Conservation (phyloP, 2,113 vertebrate genomes). For the Hypocryptadius cinnamomeus region DNA sequence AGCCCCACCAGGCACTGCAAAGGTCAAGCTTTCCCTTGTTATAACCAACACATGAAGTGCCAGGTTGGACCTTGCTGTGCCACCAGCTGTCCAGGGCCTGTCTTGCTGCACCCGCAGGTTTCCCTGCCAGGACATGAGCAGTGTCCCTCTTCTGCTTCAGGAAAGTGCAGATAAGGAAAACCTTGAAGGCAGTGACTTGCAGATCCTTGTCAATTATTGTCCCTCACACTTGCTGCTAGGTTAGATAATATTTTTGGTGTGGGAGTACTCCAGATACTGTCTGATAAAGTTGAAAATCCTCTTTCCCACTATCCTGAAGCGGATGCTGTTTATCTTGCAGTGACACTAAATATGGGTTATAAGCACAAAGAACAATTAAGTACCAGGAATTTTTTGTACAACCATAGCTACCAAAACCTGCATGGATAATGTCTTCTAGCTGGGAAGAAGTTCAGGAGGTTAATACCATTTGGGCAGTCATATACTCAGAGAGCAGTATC, state of each 20-base stretch:
- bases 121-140: not conserved
- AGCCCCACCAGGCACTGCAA: not conserved
- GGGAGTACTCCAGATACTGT: not conserved
- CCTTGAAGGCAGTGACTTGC: not conserved
- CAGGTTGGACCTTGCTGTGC: not conserved
- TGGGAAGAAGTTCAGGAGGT: not conserved
- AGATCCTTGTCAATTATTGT: not conserved
- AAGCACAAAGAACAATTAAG: not conserved
- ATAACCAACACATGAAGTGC: not conserved
- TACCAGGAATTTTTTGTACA: not conserved
- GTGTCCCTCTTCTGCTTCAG: not conserved
- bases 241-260: not conserved
- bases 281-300: not conserved
- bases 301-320: not conserved
- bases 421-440: not conserved
- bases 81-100: not conserved
- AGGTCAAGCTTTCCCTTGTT: not conserved
- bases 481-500: not conserved
- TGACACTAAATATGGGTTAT: not conserved
- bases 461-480: not conserved
- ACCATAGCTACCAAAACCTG: not conserved
- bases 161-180: not conserved
- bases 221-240: not conserved
- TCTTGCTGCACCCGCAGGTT: not conserved
- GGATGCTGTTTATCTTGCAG: not conserved